A percentile compares a stretch with the other conserved stretches of the same genome.
Conservation (phyloP, 2,888 invertebrate species). For the Pristionchus entomophagus region DNA sequence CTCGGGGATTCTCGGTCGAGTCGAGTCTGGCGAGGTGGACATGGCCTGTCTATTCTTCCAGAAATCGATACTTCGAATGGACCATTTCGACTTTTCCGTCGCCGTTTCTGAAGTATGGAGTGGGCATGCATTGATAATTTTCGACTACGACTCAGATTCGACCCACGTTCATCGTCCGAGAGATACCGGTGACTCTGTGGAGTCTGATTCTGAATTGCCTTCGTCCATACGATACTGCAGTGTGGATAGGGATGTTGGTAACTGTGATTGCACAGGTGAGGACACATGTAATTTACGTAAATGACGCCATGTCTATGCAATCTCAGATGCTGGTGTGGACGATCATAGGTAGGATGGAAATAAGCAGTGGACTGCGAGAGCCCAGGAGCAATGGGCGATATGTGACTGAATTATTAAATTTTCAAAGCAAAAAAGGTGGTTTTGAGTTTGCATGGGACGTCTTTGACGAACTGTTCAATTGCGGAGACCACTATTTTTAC, state of each 20-base stretch:
- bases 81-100: constrained; percentile 36
- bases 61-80: background rate
- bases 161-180: constrained; percentile 26
- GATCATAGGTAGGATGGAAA: background rate
- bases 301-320: no score
- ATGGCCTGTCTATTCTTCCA: constrained; percentile 27
- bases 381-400: background rate
- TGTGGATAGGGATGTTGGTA: constrained; percentile 5
- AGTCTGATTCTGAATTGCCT: constrained; percentile 15
- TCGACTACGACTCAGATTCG: constrained; percentile 24
- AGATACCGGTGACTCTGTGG: background rate
- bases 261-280: constrained; percentile 33
- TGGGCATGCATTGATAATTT: no score
- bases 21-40: constrained; percentile 29
- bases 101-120: constrained; percentile 26
- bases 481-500: background rate
- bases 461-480: background rate
- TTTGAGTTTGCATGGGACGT: constrained; percentile 18
- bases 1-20: constrained; percentile 31
- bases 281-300: no score
- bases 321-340: background rate
- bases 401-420: background rate
- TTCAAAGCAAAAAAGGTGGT: background rate
- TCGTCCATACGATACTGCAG: background rate
- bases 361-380: background rate